Base-by-base conservation (phyloP, 2,888 invertebrate genomes). In the Ganaspis brasiliensis region DNA sequence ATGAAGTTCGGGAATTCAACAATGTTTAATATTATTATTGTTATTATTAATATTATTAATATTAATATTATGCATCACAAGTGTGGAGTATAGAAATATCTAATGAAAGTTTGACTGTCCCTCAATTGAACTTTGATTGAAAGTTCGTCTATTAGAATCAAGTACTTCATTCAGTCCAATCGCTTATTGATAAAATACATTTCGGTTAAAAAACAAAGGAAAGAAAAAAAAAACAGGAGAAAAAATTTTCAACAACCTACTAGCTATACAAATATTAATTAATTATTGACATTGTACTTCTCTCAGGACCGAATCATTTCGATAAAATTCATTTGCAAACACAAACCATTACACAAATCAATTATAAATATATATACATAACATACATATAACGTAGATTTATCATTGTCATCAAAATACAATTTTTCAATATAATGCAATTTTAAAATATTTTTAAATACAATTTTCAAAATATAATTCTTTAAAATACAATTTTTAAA, bases 1-100 rank as follows among this genome's bases (percentile, higher is more conserved):
- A 87, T 83, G 83, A 85, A 88, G 83, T 83, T 83, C 79, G 86
- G 77, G 80, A 83, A 78, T 86, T 85, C 85, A 88, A 87, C 87
- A 84, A 83, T 79, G 80, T 84, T 86, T 86, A 87, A 86, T 86
- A 85, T 67, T 67, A 45, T 63, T 52, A 52, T 24, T 75, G 57
- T 74, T 72, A 67, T 49, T 75, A 67, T 63, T 12, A 87, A 86
- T 86, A 85, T 63, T 63, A 45, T 61, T 72, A 70, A 71, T 77
- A 72, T 67, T n/a, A 75, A 61, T 76, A 76, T 80, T 82, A 79
- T 73, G 72, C 79, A 84, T 84, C 79, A 80, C 81, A 81, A 78
- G 73, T 79, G 83, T 80, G 79, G 73, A 76, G 80, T 83, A 82
- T 85, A 84, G 84, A 85, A 84, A 83, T 81, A 79, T 83, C 78